phyloP scores from a whole-genome alignment of 2,888 invertebrate species.

The Diogma glabrata region DNA sequence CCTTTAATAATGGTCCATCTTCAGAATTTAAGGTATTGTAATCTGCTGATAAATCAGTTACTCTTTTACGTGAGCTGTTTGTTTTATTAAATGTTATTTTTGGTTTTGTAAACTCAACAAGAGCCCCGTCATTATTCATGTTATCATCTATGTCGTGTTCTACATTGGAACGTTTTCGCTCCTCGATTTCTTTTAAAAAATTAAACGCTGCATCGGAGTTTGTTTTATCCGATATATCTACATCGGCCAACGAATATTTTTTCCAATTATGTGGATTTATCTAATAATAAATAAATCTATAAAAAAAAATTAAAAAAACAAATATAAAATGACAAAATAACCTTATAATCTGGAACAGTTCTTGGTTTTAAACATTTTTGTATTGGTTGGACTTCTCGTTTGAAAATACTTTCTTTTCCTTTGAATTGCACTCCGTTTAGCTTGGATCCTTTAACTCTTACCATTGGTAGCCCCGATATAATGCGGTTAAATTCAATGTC shows the following conservation, averaged over 20 bases:
- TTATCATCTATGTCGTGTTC: slow-evolving; percentile 1
- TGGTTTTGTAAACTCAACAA: too few species aligned
- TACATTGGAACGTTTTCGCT: slow-evolving; percentile 35
- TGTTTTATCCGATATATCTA: slow-evolving; percentile 68
- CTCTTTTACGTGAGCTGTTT: too few species aligned
- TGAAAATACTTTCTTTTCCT: slow-evolving; percentile 64
- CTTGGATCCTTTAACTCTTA: background rate
- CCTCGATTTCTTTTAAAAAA: slow-evolving; percentile 58
- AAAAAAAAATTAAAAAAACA: background rate
- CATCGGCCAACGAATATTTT: slow-evolving; percentile 68
- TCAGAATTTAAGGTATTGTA: too few species aligned
- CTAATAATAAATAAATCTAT: slow-evolving; percentile 26
- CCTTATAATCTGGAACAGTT: slow-evolving; percentile 38
- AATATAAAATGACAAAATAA: slow-evolving; percentile 19
- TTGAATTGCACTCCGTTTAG: slow-evolving; percentile 22
- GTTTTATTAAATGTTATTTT: slow-evolving; percentile 29
- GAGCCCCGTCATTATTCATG: background rate
- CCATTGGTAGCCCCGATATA: background rate
- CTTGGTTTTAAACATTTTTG: slow-evolving; percentile 42
- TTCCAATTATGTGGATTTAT: slow-evolving; percentile 73
- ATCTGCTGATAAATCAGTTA: too few species aligned
- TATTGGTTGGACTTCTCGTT: slow-evolving; percentile 56
- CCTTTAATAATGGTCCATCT: slow-evolving; percentile 47
- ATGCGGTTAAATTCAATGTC: too few species aligned
- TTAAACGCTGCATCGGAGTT: slow-evolving; percentile 67